Conservation (phyloP, 2,888 invertebrate genomes). For the Rhaphigaster nebulosa region DNA sequence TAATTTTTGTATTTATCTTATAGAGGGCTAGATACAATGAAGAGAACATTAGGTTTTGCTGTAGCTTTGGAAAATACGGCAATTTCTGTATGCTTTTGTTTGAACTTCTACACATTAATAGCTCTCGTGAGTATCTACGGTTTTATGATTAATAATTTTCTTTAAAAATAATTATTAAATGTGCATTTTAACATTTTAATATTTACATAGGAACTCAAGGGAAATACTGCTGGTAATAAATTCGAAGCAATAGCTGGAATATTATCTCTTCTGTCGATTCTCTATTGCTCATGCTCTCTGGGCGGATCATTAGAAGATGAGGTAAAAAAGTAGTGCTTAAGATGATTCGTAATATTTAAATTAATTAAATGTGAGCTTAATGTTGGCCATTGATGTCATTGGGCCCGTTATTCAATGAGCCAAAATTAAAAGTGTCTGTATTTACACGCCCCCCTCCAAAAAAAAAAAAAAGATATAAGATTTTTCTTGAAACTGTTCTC, state of each 20-base stretch:
- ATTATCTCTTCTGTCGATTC: neutral
- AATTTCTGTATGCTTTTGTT: conserved; percentile 11
- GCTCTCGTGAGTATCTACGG: neutral
- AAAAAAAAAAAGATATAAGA: no score
- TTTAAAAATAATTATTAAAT: neutral
- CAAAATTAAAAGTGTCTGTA: no score
- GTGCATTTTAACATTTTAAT: neutral
- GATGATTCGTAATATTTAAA: neutral
- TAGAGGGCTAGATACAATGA: neutral
- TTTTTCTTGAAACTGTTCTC: no score
- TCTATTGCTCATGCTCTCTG: conserved; percentile 51
- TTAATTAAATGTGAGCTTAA: no score
- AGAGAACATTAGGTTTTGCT: neutral
- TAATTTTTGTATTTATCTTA: neutral
- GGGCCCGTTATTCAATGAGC: no score
- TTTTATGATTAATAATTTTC: neutral
- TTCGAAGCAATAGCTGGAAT: neutral
- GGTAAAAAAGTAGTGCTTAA: conserved; percentile 28
- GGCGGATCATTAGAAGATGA: conserved; percentile 51
- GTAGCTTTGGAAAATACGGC: conserved; percentile 6
- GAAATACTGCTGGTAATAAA: neutral
- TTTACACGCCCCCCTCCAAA: no score
- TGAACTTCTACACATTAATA: neutral
- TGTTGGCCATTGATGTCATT: no score
- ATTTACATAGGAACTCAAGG: neutral